phyloP scores from a whole-genome alignment of 2,888 invertebrate species.

The Tanypteryx hageni region DNA sequence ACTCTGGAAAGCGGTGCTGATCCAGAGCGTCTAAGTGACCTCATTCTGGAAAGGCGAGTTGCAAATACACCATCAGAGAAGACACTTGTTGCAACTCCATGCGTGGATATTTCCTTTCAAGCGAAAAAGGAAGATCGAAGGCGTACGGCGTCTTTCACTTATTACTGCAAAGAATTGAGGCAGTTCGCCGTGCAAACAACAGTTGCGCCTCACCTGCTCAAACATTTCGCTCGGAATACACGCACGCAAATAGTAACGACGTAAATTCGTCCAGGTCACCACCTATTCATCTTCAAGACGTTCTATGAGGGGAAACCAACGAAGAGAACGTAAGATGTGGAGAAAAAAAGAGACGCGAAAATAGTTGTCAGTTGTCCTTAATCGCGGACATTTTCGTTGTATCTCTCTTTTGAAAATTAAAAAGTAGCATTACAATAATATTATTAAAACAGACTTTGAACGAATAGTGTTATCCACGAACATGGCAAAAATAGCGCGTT shows the following conservation, averaged over 20 bases:
- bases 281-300: not conserved
- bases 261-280: not conserved
- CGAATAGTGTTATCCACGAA: too few relatives aligned
- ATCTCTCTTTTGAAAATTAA: too few relatives aligned
- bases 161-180: not conserved
- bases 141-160: not conserved
- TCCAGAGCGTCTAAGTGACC: not conserved
- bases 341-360: not conserved
- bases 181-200: not conserved
- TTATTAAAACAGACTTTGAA: too few relatives aligned
- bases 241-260: not conserved
- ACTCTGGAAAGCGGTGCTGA: too few relatives aligned
- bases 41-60: not conserved
- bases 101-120: constrained; percentile 39
- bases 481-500: too few relatives aligned
- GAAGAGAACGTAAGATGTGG: not conserved
- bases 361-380: too few relatives aligned
- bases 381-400: too few relatives aligned
- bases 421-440: too few relatives aligned
- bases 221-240: not conserved
- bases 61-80: constrained; percentile 20
- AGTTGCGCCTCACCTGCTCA: not conserved
- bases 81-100: constrained; percentile 60
- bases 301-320: not conserved
- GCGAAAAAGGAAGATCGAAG: not conserved